Conservation (phyloP, 2,888 invertebrate species). For the Pterostichus madidus region DNA sequence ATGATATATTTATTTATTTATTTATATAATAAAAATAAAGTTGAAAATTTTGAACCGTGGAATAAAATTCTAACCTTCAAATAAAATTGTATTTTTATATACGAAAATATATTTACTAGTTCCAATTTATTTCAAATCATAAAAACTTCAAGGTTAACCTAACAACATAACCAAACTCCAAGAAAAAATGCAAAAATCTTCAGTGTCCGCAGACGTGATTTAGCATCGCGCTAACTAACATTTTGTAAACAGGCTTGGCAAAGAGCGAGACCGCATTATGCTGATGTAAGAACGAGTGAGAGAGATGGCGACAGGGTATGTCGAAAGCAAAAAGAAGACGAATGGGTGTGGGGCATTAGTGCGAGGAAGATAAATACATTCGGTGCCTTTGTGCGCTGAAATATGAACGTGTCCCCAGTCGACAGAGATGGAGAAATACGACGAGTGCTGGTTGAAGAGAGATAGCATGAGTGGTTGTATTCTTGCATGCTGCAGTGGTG, state of each 20-base stretch:
- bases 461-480: not conserved
- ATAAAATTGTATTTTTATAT: too few relatives aligned
- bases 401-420: slow-evolving; percentile 41
- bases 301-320: not conserved
- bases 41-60: too few relatives aligned
- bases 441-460: not conserved
- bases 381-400: slow-evolving; percentile 53
- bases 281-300: not conserved
- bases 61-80: too few relatives aligned
- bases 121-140: too few relatives aligned
- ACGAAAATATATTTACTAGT: too few relatives aligned
- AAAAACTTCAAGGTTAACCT: too few relatives aligned
- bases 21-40: too few relatives aligned
- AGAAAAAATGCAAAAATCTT: slow-evolving; percentile 42
- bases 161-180: not conserved
- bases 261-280: not conserved
- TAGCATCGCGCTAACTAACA: slow-evolving; percentile 55
- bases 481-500: not conserved
- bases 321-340: slow-evolving; percentile 61
- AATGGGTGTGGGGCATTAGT: slow-evolving; percentile 60
- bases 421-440: slow-evolving; percentile 6
- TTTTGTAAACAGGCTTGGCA: slow-evolving; percentile 57
- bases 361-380: slow-evolving; percentile 62
- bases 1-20: too few relatives aligned
- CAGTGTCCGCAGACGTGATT: slow-evolving; percentile 23